These are phyloP conservation scores for Arvicanthis niloticus DNA, from an alignment of 2,113 vertebrate species.

Conservation along the genomic window DNA sequence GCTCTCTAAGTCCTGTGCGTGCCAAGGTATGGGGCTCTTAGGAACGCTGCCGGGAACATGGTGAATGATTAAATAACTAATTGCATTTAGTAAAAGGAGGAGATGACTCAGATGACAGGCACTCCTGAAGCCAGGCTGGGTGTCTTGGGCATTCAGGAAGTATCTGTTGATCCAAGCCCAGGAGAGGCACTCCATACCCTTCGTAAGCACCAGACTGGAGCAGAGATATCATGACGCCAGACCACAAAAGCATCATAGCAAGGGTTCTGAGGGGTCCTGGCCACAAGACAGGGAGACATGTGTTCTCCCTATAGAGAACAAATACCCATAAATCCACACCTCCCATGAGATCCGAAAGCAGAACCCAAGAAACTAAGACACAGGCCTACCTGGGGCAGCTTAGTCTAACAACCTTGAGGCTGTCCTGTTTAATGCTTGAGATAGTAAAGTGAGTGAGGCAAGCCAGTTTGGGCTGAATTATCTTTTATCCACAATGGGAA, in stretches of 20 bases:
- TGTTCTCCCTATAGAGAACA: background rate
- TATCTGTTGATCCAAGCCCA: no score
- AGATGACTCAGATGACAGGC: background rate
- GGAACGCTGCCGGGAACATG: background rate
- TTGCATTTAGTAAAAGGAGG: background rate
- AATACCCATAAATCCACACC: background rate
- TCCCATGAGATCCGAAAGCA: background rate
- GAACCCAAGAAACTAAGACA: conserved; percentile 3
- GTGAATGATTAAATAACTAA: background rate
- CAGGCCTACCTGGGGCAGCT: fast-evolving
- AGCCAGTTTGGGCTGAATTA: background rate
- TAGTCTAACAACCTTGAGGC: background rate
- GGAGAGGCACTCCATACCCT: fast-evolving
- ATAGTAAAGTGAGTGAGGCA: background rate
- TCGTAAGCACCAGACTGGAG: fast-evolving
- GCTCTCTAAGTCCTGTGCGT: fast-evolving
- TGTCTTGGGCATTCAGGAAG: fast-evolving
- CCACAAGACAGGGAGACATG: background rate
- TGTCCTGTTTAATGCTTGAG: fast-evolving
- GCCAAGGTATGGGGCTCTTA: background rate
- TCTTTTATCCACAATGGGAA: background rate
- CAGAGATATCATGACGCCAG: background rate
- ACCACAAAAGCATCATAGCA: background rate
- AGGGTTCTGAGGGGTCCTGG: background rate
- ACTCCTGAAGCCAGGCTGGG: fast-evolving